Evolutionary conservation across 2,797 vertebrate species (phyloP), one percentile per base, ranked within the genome.

Genomic region (Chelonia mydas): DNA sequence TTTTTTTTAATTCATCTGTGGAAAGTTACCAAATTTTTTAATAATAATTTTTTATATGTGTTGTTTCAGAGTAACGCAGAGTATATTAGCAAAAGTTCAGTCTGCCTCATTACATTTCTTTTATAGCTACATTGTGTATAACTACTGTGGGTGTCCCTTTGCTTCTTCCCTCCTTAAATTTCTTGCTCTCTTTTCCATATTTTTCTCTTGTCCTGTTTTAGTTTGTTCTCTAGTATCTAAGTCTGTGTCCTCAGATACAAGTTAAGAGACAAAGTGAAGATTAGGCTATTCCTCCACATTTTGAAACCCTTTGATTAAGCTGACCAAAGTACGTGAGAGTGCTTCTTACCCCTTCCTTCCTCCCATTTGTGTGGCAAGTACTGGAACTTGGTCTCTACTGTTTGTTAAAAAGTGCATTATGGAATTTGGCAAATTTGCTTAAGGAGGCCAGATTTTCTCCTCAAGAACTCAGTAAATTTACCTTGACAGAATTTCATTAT

Each of bases 81-180:
- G 78, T 79, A 49, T 93, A 93, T 96, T 96, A 90, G 92, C 95
- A 96, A 76, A 95, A 89, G 45, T 96, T 96, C 72, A 87, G 33
- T 78, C 87, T 93, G n/a, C 27, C 57, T 96, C 49, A 61, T 59
- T 96, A 90, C 85, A 50, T 92, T 86, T 94, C 83, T 89, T 49
- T 51, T 3, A 86, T 94, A 96, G n/a, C 93, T 88, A 33, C 87
- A 86, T 86, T 86, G 51, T 91, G 9, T 89, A 82, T 90, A 88
- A 86, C 50, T 85, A n/a, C 84, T 94, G 50, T 57, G 53, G 51
- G 47, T 53, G 11, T 81, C 90, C 96, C 90, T 81, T 68, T 91
- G 47, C 79, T 89, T 97, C 61, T 72, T 90, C 31, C 25, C 7
- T 28, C 19, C 41, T 79, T 72, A 72, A 21, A 72, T 72, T 15